Evolutionary conservation across 2,113 vertebrate genomes (phyloP).

Genomic region (Geococcyx californianus): DNA sequence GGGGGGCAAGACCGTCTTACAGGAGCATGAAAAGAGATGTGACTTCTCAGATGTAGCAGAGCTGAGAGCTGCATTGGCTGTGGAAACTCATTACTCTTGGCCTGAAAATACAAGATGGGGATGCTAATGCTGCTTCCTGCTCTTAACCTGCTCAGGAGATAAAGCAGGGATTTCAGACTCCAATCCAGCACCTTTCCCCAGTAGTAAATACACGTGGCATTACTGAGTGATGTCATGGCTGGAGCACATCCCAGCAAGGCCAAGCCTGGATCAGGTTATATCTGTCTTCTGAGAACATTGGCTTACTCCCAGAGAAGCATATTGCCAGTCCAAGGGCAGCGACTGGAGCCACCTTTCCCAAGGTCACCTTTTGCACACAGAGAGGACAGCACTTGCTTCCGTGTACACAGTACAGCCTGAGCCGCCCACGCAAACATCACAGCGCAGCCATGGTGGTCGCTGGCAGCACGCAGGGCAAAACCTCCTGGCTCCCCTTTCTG

Average conservation of each 20-base stretch:
- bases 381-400: not conserved
- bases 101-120: not conserved
- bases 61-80: not conserved
- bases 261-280: conserved; percentile 60
- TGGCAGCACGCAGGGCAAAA: not conserved
- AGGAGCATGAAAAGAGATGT: not conserved
- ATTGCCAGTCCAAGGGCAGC: conserved; percentile 22
- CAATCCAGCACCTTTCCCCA: conserved; percentile 7
- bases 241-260: conserved; percentile 26
- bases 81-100: not conserved
- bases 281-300: conserved; percentile 28
- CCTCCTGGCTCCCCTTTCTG: not conserved
- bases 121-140: conserved; percentile 36
- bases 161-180: conserved; percentile 37
- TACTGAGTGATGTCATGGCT: conserved; percentile 47
- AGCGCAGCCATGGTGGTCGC: not conserved
- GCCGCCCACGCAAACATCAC: not conserved
- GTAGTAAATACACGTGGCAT: conserved; percentile 43
- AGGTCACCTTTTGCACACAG: not conserved
- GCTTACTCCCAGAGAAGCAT: conserved; percentile 53
- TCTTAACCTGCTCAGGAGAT: conserved; percentile 47
- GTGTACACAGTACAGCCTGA: not conserved
- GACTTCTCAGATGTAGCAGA: not conserved
- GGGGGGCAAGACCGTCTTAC: not conserved
- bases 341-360: conserved; percentile 45